phyloP scores from a whole-genome alignment of 2,113 vertebrate species.

The Atractosteus spatula region DNA sequence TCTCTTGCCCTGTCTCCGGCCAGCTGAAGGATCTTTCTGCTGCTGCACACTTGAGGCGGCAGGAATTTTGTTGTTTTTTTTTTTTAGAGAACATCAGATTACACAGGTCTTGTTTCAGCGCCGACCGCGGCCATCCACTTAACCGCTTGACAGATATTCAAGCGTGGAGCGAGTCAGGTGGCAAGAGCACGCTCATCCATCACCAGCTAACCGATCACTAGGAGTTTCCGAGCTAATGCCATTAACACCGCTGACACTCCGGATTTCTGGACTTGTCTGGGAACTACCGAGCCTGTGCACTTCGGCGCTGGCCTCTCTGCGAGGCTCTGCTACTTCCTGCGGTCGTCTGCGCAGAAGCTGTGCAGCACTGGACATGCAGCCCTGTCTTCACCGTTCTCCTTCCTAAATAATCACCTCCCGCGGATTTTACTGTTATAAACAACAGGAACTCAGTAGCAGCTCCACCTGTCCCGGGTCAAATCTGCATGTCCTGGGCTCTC shows the following conservation, averaged over 20 bases:
- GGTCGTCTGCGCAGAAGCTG: no score
- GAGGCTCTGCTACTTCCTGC: not conserved
- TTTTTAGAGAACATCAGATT: constrained; percentile 83
- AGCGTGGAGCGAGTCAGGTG: constrained; percentile 70
- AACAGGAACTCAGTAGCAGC: no score
- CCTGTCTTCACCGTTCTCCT: no score
- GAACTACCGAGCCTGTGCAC: constrained; percentile 18
- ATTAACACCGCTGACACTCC: constrained; percentile 36
- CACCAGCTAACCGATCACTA: constrained; percentile 80
- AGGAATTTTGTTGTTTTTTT: constrained; percentile 46
- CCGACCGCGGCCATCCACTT: constrained; percentile 83
- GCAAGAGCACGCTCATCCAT: constrained; percentile 76
- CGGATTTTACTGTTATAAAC: no score
- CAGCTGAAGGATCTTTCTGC: constrained; percentile 25
- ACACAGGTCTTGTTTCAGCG: constrained; percentile 84
- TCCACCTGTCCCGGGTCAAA: no score
- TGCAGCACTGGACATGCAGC: no score
- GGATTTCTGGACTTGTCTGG: constrained; percentile 34
- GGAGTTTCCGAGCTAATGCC: constrained; percentile 39
- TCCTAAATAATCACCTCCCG: no score
- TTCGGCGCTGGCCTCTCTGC: not conserved
- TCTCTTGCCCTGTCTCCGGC: constrained; percentile 40
- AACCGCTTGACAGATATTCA: constrained; percentile 80
- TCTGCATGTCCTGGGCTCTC: no score
- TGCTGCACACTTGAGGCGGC: constrained; percentile 34